These are phyloP conservation scores for Pseudorasbora parva DNA, from an alignment of 2,113 vertebrate species.

Conservation along the genomic window DNA sequence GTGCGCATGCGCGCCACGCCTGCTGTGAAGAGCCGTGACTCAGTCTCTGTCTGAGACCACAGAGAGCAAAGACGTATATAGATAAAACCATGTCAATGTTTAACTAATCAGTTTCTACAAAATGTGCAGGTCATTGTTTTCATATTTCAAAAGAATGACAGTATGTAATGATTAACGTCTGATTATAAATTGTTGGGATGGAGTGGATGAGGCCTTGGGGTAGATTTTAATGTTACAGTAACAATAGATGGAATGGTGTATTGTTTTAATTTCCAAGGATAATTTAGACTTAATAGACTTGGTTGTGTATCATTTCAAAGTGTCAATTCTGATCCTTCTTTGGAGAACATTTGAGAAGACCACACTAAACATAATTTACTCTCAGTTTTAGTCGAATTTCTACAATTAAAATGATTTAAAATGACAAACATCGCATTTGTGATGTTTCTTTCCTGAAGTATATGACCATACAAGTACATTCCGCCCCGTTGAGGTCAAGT, in stretches of 20 bases:
- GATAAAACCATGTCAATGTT: slow-evolving; percentile 69
- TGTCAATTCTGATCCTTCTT: not conserved
- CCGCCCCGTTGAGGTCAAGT: no score
- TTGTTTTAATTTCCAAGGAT: not conserved
- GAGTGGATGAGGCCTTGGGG: not conserved
- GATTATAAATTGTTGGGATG: not conserved
- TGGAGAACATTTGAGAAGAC: not conserved
- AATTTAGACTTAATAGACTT: not conserved
- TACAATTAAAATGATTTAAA: not conserved
- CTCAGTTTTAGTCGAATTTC: not conserved
- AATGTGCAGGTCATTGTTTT: slow-evolving; percentile 58
- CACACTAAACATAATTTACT: not conserved
- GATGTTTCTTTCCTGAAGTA: not conserved
- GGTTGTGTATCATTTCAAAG: not conserved
- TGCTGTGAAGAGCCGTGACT: slow-evolving; percentile 40
- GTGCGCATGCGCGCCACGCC: no score
- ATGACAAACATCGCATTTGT: not conserved
- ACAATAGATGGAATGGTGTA: not conserved
- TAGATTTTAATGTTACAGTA: not conserved
- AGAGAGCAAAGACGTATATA: slow-evolving; percentile 41
- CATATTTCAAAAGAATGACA: slow-evolving; percentile 48
- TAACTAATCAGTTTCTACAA: slow-evolving; percentile 59
- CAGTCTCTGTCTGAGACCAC: slow-evolving; percentile 33
- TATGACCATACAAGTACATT: not conserved
- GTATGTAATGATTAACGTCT: slow-evolving; percentile 56